These are phyloP conservation scores for Aphidius ervi DNA, from an alignment of 1,140 invertebrate species.

Conservation along the genomic window DNA sequence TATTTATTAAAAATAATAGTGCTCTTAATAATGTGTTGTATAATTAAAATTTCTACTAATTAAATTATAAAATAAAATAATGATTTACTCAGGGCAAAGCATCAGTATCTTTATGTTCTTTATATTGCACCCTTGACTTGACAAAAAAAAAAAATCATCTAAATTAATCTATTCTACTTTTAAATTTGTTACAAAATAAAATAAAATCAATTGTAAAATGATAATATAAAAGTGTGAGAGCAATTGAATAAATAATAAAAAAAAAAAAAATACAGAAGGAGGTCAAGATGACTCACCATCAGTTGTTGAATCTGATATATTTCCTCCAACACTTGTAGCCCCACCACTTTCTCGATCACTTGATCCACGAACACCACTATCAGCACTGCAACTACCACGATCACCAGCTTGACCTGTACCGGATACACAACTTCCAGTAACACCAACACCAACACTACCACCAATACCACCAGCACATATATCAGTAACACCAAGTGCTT, in stretches of 20 bases:
- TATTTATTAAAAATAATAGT: conserved; percentile 12
- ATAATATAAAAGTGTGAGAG: not conserved
- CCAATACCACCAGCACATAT: conserved; percentile 30
- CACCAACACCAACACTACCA: conserved; percentile 19
- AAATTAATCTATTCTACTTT: too few relatives aligned
- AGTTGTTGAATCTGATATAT: conserved; percentile 73
- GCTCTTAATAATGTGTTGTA: too few relatives aligned
- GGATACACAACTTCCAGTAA: conserved; percentile 36
- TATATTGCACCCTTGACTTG: conserved; percentile 25
- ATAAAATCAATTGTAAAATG: not conserved
- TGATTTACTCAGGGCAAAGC: not conserved
- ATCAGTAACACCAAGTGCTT: conserved; percentile 39
- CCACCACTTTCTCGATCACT: conserved; percentile 73
- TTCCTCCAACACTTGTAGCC: conserved; percentile 68
- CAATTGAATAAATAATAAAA: not conserved
- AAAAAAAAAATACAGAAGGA: not conserved
- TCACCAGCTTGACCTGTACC: conserved; percentile 62
- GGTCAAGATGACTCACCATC: conserved; percentile 55
- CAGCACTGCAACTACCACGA: conserved; percentile 80
- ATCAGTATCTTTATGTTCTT: conserved; percentile 24
- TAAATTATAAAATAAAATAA: not conserved
- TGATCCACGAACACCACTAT: conserved; percentile 77
- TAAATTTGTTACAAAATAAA: too few relatives aligned
- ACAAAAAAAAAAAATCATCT: too few relatives aligned
- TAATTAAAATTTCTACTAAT: not conserved